Evolutionary conservation across 2,888 invertebrate species (phyloP).

Genomic region (Zaprionus bogoriensis): DNA sequence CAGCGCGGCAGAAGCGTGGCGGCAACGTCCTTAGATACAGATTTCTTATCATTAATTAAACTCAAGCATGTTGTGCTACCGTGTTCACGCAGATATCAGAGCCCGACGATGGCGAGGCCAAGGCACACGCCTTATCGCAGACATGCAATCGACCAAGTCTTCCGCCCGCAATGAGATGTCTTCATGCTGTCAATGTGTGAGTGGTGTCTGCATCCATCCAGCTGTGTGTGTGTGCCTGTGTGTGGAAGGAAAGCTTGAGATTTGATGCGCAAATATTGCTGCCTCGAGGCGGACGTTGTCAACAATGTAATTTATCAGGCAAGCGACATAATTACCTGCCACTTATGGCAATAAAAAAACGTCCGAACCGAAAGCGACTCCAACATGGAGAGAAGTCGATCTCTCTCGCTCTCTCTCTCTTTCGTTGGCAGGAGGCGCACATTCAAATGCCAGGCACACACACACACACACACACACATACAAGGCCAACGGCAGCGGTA

Average conservation of each 20-base stretch:
- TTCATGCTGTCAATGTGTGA: not conserved
- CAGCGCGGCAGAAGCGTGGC: constrained; percentile 39
- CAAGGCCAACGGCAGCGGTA: constrained; percentile 24
- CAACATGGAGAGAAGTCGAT: not conserved
- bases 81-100: constrained; percentile 76
- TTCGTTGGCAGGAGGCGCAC: constrained; percentile 50
- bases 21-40: constrained; percentile 80
- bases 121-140: constrained; percentile 79
- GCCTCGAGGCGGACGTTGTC: constrained; percentile 53
- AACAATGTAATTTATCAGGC: constrained; percentile 80
- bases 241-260: constrained; percentile 5
- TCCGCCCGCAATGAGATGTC: constrained; percentile 12
- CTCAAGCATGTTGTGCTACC: constrained; percentile 83
- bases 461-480: constrained; percentile 16
- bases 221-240: constrained; percentile 2
- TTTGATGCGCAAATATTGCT: constrained; percentile 46
- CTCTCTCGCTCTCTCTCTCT: no score
- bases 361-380: constrained; percentile 29
- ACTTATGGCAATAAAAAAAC: constrained; percentile 80
- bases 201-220: no score
- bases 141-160: constrained; percentile 74
- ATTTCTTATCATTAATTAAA: constrained; percentile 83
- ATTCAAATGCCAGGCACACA: constrained; percentile 66
- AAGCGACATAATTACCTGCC: constrained; percentile 81
- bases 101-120: constrained; percentile 41